Conservation (phyloP, 2,797 vertebrate genomes). For the Hephaestus fuliginosus region DNA sequence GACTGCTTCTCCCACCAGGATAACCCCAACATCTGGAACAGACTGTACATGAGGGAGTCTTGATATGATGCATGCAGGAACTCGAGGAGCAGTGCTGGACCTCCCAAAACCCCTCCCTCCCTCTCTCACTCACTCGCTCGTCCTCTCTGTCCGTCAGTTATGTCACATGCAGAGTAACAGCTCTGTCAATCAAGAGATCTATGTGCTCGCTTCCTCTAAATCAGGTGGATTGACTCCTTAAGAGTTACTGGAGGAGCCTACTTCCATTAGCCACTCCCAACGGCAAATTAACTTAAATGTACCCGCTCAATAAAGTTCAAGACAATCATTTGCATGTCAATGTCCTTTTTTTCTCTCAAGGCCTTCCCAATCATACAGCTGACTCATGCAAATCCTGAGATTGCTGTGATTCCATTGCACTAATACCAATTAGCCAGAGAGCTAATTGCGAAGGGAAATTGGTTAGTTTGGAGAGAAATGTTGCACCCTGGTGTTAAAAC, state of each 20-base stretch:
- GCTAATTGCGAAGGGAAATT: conserved; percentile 67
- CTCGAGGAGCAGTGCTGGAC: conserved; percentile 21
- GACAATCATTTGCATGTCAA: conserved; percentile 87
- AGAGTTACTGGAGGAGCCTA: conserved; percentile 85
- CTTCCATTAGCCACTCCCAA: conserved; percentile 88
- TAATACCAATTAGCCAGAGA: conserved; percentile 72
- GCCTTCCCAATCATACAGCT: conserved; percentile 79
- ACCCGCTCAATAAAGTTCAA: conserved; percentile 86
- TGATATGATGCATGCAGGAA: conserved; percentile 51
- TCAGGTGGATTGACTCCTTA: conserved; percentile 87
- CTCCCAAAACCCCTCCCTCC: conserved; percentile 26
- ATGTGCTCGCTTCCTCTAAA: conserved; percentile 85
- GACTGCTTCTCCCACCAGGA: conserved; percentile 69
- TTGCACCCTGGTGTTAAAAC: conserved; percentile 36
- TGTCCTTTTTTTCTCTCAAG: conserved; percentile 78
- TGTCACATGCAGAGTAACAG: conserved; percentile 82
- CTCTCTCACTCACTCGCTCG: conserved; percentile 24
- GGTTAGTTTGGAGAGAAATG: conserved; percentile 34
- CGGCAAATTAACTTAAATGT: conserved; percentile 89
- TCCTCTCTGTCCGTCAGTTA: conserved; percentile 69
- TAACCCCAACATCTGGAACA: conserved; percentile 67
- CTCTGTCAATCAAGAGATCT: conserved; percentile 86
- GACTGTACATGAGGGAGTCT: conserved; percentile 34
- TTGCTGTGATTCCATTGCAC: conserved; percentile 66
- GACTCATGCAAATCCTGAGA: conserved; percentile 74